Evolutionary conservation across 2,888 invertebrate species (phyloP).

Genomic region (Anorthoa munda): DNA sequence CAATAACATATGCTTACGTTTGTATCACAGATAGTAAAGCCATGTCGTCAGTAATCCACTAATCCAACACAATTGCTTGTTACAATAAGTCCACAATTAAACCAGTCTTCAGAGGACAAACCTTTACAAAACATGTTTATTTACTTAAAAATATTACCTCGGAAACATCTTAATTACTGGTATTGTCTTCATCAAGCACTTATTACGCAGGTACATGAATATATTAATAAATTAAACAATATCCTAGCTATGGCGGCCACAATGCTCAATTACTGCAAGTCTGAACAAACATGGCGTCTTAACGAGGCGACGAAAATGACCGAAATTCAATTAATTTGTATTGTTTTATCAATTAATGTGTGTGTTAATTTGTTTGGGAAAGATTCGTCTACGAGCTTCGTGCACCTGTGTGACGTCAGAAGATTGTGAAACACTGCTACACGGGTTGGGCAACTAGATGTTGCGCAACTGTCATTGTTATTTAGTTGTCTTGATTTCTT

Average conservation of each 20-base stretch:
- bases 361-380: conserved; percentile 45
- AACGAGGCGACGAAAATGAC: conserved; percentile 39
- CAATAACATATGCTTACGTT: background rate
- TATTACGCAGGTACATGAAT: conserved; percentile 42
- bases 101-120: conserved; percentile 7
- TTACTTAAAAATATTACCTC: conserved; percentile 33
- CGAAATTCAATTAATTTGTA: conserved; percentile 49
- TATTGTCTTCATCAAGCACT: conserved; percentile 44
- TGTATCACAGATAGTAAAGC: background rate
- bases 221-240: conserved; percentile 60
- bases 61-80: conserved; percentile 22
- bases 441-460: background rate
- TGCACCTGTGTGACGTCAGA: conserved; percentile 44
- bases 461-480: background rate
- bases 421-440: background rate
- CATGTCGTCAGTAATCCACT: background rate
- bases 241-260: conserved; percentile 38
- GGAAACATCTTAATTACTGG: conserved; percentile 49
- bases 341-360: conserved; percentile 52
- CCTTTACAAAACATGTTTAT: conserved; percentile 19
- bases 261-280: conserved; percentile 50
- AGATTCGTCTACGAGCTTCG: conserved; percentile 30
- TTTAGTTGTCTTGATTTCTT: background rate
- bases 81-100: conserved; percentile 60
- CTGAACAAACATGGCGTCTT: conserved; percentile 36